Percentiles rank a stretch among this genome's conserved stretches.
Conservation (phyloP, 2,113 vertebrate genomes). For the Panthera uncia region DNA sequence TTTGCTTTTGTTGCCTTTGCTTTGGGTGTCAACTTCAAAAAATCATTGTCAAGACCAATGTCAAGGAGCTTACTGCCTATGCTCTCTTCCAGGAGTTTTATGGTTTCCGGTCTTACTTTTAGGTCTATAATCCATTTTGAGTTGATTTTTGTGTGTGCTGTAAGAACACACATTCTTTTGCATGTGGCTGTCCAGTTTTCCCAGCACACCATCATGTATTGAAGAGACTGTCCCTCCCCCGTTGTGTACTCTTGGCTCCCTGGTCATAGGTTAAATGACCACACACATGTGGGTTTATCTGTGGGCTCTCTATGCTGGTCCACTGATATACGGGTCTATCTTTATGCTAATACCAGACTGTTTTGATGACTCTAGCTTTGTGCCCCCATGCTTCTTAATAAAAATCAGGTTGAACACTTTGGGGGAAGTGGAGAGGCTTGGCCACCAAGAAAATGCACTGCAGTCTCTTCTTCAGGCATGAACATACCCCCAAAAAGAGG, state of each 20-base stretch:
- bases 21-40: not conserved
- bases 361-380: not conserved
- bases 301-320: not conserved
- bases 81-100: not conserved
- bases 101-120: not conserved
- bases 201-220: not conserved
- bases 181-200: not conserved
- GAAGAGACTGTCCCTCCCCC: not conserved
- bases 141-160: not conserved
- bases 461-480: not conserved
- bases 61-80: not conserved
- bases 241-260: not conserved
- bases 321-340: not conserved
- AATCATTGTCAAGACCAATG: not conserved
- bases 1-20: not conserved
- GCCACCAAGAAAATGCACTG: not conserved
- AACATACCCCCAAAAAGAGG: not conserved
- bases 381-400: not conserved
- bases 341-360: not conserved
- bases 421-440: accelerated
- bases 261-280: not conserved
- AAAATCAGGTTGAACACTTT: not conserved
- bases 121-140: not conserved
- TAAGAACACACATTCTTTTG: not conserved
- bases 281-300: not conserved